A percentile compares a stretch with the other conserved stretches of the same genome.
Evolutionary conservation across 2,888 invertebrate genomes (phyloP).

Genomic region (Drosophila anomalata): DNA sequence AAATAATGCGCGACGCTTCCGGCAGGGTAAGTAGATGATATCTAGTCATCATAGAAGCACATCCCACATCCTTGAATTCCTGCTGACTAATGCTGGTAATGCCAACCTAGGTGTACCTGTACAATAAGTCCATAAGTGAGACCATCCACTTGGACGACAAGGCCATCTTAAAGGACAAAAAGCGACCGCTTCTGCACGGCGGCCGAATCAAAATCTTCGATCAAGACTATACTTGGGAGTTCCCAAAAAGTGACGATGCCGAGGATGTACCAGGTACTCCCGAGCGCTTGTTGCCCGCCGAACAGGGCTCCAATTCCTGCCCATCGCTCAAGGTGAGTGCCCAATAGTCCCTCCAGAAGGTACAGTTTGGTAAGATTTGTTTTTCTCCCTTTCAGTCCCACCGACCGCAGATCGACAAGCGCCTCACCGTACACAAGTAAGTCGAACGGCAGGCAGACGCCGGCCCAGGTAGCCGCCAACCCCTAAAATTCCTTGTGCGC

Average conservation of each 20-base stretch:
- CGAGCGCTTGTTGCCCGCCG: constrained; percentile 56
- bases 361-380: constrained; percentile 24
- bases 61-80: constrained; percentile 29
- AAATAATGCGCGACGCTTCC: constrained; percentile 81
- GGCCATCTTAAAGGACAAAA: constrained; percentile 59
- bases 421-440: constrained; percentile 82
- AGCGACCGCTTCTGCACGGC: constrained; percentile 76
- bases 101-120: constrained; percentile 74
- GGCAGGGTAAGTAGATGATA: constrained; percentile 79
- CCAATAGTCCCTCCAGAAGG: background rate
- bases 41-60: background rate
- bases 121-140: constrained; percentile 72
- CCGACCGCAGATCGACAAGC: constrained; percentile 60
- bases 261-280: constrained; percentile 43
- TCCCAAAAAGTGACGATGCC: constrained; percentile 41
- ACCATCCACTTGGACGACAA: constrained; percentile 77
- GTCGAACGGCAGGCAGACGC: constrained; percentile 62
- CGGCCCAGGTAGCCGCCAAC: constrained; percentile 49
- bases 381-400: constrained; percentile 54
- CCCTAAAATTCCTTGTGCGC: constrained; percentile 17
- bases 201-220: constrained; percentile 77
- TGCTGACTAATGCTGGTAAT: background rate
- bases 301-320: constrained; percentile 78
- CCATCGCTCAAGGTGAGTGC: constrained; percentile 74
- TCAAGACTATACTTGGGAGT: constrained; percentile 79